A percentile compares a stretch with the other conserved stretches of the same genome.
These are phyloP conservation scores for Prionace glauca DNA, from an alignment of 2,797 vertebrate species.

Conservation along the genomic window DNA sequence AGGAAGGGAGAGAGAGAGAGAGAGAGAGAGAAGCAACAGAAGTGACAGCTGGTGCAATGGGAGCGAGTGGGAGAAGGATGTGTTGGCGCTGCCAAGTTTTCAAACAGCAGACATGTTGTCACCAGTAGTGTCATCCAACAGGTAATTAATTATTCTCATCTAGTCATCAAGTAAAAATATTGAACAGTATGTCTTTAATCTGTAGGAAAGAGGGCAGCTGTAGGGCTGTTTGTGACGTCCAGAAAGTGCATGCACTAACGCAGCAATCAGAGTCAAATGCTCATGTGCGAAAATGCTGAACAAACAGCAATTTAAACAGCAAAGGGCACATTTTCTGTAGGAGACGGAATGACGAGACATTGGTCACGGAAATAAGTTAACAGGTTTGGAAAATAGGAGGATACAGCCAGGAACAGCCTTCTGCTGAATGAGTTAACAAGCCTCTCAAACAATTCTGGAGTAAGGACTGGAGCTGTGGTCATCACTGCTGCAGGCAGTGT, in stretches of 20 bases:
- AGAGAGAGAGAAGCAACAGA: not conserved
- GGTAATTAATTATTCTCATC: constrained; percentile 5
- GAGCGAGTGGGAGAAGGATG: constrained; percentile 8
- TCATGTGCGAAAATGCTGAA: not conserved
- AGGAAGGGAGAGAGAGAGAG: not conserved
- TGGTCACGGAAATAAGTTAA: not conserved
- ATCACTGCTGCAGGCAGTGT: not conserved
- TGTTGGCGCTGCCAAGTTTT: not conserved
- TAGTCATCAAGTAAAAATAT: not conserved
- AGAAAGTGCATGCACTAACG: not conserved
- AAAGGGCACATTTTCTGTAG: not conserved
- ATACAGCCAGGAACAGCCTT: not conserved
- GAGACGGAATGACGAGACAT: not conserved
- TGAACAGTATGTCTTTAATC: not conserved
- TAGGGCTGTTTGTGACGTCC: not conserved
- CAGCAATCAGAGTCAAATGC: not conserved
- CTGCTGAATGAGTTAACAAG: not conserved
- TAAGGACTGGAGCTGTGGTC: not conserved
- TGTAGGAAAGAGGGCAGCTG: not conserved
- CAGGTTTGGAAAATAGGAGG: not conserved
- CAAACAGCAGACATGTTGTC: constrained; percentile 8
- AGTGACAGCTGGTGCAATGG: constrained; percentile 12
- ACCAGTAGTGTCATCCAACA: not conserved
- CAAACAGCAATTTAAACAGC: not conserved
- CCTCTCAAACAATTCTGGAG: not conserved